Evolutionary conservation across 1,140 invertebrate species (phyloP), one percentile per base, ranked within the genome.

Genomic region (Heterodera schachtii): DNA sequence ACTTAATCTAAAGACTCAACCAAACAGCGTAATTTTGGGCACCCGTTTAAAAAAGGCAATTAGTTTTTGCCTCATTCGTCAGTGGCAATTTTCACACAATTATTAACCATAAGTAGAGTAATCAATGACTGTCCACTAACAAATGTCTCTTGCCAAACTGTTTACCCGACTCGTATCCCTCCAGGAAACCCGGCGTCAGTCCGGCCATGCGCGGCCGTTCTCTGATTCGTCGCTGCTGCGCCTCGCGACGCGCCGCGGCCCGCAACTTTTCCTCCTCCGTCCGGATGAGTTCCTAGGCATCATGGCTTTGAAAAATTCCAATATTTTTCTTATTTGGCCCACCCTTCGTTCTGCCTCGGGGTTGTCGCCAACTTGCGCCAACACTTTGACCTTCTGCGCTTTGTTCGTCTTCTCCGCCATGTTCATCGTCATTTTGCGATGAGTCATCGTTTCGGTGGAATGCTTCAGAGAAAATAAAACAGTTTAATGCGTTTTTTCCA

Each of bases 351-450:
- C 52, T 2, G 80, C 79, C 66, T 89, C 89, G 19, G 87, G 87
- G 84, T 89, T 88, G 41, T 70, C 71, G 4, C 87, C 88, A 60
- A 90, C 88, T 67, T 87, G 82, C 31, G 95, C 96, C 73, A 98
- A 91, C 47, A 99, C 95, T 92, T 98, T 97, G 86, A 99, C 97
- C 80, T 97, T 96, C 21, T 94, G 94, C 13, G 95, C 94, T 90
- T 98, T 98, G 78, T 94, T 95, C n/a, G 95, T 97, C 13, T 97
- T 93, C 90, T 99, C 97, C 5, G 97, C 97, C 71, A 98, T 91
- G 0, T 96, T 98, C 90, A 98, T 92, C 0, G 97, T 98, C 94
- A 99, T 97, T 92, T 99, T 98, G 81, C 96, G 93, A 91, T 99
- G 97, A 2, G 97, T 98, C 90, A 98, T 97, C 3, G 95, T 97